Evolutionary conservation across 2,113 vertebrate species (phyloP).

Genomic region (Syrrhaptes paradoxus): DNA sequence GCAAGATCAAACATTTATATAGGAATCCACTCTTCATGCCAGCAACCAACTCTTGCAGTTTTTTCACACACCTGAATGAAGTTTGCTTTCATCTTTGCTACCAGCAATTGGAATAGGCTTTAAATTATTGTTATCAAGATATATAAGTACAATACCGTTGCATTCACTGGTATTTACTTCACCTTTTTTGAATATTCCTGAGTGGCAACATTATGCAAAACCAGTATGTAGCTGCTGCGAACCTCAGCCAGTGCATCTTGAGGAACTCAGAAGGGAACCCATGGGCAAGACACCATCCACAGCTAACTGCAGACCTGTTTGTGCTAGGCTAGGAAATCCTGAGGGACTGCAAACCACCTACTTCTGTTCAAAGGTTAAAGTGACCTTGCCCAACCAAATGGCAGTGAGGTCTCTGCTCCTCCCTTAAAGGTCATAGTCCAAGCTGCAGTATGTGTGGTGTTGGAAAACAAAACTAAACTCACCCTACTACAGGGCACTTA

Average conservation of each 20-base stretch:
- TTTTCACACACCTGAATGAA: neutral
- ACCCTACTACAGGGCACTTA: neutral
- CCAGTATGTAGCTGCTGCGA: neutral
- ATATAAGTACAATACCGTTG: accelerated
- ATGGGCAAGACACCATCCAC: neutral
- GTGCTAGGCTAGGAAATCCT: neutral
- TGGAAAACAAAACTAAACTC: neutral
- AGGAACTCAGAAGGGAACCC: neutral
- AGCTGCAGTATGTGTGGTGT: neutral
- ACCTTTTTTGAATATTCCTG: neutral
- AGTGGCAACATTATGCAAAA: neutral
- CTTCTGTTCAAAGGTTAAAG: neutral
- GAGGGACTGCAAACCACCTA: neutral
- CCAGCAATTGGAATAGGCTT: neutral
- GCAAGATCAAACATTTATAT: slow-evolving; percentile 26
- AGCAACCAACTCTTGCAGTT: neutral
- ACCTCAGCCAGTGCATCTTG: neutral
- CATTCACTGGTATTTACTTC: neutral
- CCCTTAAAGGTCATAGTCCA: neutral
- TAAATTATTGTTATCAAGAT: neutral
- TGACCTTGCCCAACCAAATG: neutral
- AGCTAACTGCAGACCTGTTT: neutral
- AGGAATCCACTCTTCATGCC: neutral
- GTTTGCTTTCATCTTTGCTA: slow-evolving; percentile 1
- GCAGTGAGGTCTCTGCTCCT: neutral